Evolutionary conservation across 2,888 invertebrate species (phyloP), one percentile per base, ranked within the genome.

Genomic region (Scelioninae gen. 1): DNA sequence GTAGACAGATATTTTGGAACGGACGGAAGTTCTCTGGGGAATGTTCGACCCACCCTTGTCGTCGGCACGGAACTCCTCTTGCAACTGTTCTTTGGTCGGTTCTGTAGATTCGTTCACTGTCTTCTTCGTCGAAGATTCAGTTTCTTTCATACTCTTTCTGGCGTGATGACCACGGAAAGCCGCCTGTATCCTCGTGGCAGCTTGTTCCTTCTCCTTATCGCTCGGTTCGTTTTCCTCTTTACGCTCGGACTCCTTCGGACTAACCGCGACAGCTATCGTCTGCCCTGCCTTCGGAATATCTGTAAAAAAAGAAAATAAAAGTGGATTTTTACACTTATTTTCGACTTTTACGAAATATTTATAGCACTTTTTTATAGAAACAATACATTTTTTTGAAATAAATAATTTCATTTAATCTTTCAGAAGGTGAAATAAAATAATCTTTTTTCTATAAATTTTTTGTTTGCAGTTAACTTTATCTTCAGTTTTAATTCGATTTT

Each of bases 161-260:
- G 96, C 95, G 94, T 95, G 94, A 92, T 97, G 97, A 72, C 97
- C 97, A 88, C 97, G 94, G 93, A 97, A 97, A 87, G 94, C 96
- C 89, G 97, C 97, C 92, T 98, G 97, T 93, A 97, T 97, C 94
- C 96, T 97, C 63, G 95, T 96, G 84, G 97, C 97, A 85, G 97
- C 97, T 85, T 95, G 93, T 83, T 94, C 89, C 71, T 86, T 85
- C 55, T 89, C 89, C 40, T 87, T 85, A 13, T 86, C 85, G 0
- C 78, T 85, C 1, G 83, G 40, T 63, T 95, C 94, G 94, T 95
- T 89, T 31, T 84, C 86, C 31, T 88, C 86, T 60, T 55, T 80
- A 34, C 47, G 63, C 69, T 69, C 84, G 29, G 80, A 43, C 66
- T 86, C 86, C 71, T 81, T 85, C 63, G 86, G 83, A 66, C 68